Conservation (phyloP, 35 echinoderm and acorn worm genomes). For the Acanthaster planci region DNA sequence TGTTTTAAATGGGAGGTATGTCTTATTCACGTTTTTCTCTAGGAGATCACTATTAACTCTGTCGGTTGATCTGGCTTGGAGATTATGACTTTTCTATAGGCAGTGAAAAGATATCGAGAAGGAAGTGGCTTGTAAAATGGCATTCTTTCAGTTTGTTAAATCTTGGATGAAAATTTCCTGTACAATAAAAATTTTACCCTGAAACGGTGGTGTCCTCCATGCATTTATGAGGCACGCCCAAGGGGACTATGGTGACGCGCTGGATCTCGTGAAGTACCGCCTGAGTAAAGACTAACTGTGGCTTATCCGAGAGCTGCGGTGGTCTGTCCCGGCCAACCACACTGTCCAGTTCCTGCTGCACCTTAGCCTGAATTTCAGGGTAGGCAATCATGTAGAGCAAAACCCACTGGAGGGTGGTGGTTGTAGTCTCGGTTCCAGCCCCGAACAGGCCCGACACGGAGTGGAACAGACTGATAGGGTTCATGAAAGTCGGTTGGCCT, state of each 20-base stretch:
- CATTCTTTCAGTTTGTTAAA: too few relatives aligned
- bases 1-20: neutral
- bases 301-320: constrained; percentile 27
- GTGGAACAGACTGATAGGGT: neutral
- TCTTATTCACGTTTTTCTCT: neutral
- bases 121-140: too few relatives aligned
- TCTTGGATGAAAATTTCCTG: neutral
- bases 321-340: constrained; percentile 52
- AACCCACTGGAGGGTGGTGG: constrained; percentile 55
- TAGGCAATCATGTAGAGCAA: constrained; percentile 57
- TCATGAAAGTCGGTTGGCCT: neutral
- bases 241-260: constrained; percentile 44
- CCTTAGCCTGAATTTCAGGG: constrained; percentile 57
- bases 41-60: too few relatives aligned
- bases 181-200: neutral
- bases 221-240: constrained; percentile 60
- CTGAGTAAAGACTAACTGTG: constrained; percentile 39
- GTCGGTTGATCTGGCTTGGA: too few relatives aligned
- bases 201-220: neutral
- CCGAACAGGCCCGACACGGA: constrained; percentile 37
- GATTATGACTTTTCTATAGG: too few relatives aligned
- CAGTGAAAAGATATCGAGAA: too few relatives aligned
- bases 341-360: constrained; percentile 56
- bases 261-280: constrained; percentile 66
- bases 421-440: constrained; percentile 67